A percentile compares a stretch with the other conserved stretches of the same genome.
Conservation (phyloP, 2,113 vertebrate genomes). For the Cinclus cinclus region DNA sequence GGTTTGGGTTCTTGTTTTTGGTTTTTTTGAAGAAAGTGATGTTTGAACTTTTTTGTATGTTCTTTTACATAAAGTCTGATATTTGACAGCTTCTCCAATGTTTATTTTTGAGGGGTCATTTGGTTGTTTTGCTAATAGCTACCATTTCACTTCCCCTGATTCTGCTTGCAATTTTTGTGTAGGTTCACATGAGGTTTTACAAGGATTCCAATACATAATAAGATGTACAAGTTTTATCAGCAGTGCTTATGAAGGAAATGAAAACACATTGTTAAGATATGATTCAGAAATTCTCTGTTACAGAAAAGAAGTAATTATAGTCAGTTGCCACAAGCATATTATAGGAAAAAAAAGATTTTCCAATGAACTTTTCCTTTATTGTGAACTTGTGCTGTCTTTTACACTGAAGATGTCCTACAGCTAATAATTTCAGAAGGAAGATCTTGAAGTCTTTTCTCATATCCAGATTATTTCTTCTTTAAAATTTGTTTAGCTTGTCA, state of each 20-base stretch:
- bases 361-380: neutral
- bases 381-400: neutral
- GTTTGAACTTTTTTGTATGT: neutral
- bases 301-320: neutral
- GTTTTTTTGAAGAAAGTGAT: neutral
- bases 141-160: neutral
- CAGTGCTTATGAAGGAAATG: neutral
- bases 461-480: conserved; percentile 21
- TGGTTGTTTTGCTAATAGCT: neutral
- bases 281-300: neutral
- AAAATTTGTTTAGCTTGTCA: conserved; percentile 23
- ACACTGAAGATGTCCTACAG: neutral
- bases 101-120: neutral
- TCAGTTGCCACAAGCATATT: neutral
- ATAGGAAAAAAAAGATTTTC: neutral
- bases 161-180: conserved; percentile 9
- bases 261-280: neutral
- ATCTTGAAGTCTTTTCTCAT: neutral
- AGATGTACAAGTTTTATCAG: conserved; percentile 11
- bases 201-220: neutral
- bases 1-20: neutral
- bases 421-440: neutral
- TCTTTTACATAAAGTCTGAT: neutral
- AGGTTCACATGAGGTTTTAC: neutral
- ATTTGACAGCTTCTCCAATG: neutral